Conservation (phyloP, 2,888 invertebrate species). For the Autographa gamma region DNA sequence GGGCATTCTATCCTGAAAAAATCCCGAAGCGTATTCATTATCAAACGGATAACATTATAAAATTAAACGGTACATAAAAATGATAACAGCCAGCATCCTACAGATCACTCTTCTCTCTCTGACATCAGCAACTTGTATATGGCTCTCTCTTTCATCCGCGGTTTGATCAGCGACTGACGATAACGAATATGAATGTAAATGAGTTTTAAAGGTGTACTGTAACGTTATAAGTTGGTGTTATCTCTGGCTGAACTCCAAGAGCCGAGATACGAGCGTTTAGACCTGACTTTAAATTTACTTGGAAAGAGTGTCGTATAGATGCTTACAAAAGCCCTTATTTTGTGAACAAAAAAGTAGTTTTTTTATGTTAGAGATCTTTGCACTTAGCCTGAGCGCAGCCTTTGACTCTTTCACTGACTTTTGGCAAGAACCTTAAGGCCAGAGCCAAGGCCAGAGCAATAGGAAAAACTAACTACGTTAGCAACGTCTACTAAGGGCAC, state of each 20-base stretch:
- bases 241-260: slow-evolving; percentile 60
- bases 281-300: slow-evolving; percentile 36
- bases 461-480: too few relatives aligned
- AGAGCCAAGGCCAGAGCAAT: too few relatives aligned
- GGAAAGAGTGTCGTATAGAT: neutral
- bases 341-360: too few relatives aligned
- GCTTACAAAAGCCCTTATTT: neutral
- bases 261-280: slow-evolving; percentile 40
- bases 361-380: too few relatives aligned
- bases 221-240: slow-evolving; percentile 61
- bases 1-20: slow-evolving; percentile 5
- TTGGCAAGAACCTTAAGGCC: too few relatives aligned
- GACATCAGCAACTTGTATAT: slow-evolving; percentile 18
- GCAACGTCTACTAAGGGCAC: too few relatives aligned
- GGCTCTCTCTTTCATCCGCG: slow-evolving; percentile 36
- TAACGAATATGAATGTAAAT: slow-evolving; percentile 65
- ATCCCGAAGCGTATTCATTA: slow-evolving; percentile 27
- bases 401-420: too few relatives aligned
- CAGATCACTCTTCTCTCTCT: slow-evolving; percentile 41
- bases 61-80: slow-evolving; percentile 48
- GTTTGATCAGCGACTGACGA: slow-evolving; percentile 53
- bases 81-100: slow-evolving; percentile 42
- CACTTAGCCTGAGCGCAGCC: too few relatives aligned
- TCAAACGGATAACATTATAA: slow-evolving; percentile 31
- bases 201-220: slow-evolving; percentile 58